Conservation (phyloP, 2,797 vertebrate species). For the Myotis daubentonii region DNA sequence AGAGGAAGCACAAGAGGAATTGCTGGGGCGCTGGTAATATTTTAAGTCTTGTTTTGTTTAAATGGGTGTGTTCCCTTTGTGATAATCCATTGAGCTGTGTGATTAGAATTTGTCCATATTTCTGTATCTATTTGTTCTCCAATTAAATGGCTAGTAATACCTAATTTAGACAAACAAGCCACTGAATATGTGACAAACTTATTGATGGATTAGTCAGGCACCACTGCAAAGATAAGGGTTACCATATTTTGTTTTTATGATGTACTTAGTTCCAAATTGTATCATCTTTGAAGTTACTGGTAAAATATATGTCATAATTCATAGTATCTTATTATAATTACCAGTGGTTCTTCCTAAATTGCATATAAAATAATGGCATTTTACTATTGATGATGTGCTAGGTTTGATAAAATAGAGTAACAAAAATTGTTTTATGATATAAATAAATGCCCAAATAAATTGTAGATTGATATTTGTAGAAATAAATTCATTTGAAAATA, state of each 20-base stretch:
- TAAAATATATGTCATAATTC: neutral
- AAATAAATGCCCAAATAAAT: neutral
- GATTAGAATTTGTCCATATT: neutral
- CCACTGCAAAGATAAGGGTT: neutral
- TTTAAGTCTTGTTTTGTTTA: neutral
- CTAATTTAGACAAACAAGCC: neutral
- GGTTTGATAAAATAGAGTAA: neutral
- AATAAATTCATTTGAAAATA: constrained; percentile 2
- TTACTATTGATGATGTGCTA: neutral
- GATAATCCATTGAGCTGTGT: neutral
- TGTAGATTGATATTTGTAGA: neutral
- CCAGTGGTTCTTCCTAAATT: neutral
- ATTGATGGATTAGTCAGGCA: neutral
- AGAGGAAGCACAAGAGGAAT: neutral
- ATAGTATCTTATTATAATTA: neutral
- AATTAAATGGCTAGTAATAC: neutral
- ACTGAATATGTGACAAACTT: neutral
- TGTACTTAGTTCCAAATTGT: neutral
- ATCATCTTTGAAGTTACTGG: neutral
- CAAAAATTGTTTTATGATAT: neutral
- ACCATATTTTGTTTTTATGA: neutral
- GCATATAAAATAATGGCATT: neutral
- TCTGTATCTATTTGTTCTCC: neutral
- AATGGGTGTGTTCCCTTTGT: neutral
- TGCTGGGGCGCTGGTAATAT: neutral